phyloP scores from a whole-genome alignment of 2,888 invertebrate genomes.

The Aporophyla nigra region DNA sequence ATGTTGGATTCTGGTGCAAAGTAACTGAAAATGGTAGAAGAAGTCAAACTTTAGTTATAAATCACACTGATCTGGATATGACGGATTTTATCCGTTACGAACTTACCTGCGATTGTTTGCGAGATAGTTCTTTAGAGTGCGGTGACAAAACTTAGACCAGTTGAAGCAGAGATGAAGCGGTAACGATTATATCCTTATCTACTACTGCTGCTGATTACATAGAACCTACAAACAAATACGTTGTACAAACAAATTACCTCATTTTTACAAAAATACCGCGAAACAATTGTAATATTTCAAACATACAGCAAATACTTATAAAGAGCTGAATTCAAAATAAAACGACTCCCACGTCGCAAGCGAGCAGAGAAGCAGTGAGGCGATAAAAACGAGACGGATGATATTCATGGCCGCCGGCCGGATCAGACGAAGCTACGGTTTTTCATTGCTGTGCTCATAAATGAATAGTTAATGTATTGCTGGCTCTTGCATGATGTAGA shows the following conservation, averaged over 20 bases:
- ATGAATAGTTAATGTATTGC: constrained; percentile 57
- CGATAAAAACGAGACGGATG: constrained; percentile 31
- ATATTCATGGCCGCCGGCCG: constrained; percentile 49
- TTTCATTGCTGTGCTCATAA: constrained; percentile 49
- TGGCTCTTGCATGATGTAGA: constrained; percentile 3
- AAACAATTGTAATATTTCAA: constrained; percentile 3
- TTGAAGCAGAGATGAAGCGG: neutral
- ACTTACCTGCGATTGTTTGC: constrained; percentile 10
- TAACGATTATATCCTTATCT: neutral
- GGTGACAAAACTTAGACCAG: neutral
- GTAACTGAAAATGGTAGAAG: constrained; percentile 32
- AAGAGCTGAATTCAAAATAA: constrained; percentile 33
- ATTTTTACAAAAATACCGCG: neutral
- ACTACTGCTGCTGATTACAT: neutral
- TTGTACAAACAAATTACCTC: neutral
- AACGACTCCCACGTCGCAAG: constrained; percentile 11
- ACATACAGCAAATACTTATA: constrained; percentile 23
- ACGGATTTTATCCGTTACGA: neutral
- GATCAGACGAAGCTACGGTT: constrained; percentile 23
- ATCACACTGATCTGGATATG: constrained; percentile 35
- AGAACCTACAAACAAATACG: neutral
- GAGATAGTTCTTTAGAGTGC: neutral
- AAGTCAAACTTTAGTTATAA: constrained; percentile 41
- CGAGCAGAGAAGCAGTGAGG: constrained; percentile 18
- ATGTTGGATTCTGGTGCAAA: constrained; percentile 25